phyloP scores from a whole-genome alignment of 2,797 vertebrate genomes.

The Acipenser ruthenus region DNA sequence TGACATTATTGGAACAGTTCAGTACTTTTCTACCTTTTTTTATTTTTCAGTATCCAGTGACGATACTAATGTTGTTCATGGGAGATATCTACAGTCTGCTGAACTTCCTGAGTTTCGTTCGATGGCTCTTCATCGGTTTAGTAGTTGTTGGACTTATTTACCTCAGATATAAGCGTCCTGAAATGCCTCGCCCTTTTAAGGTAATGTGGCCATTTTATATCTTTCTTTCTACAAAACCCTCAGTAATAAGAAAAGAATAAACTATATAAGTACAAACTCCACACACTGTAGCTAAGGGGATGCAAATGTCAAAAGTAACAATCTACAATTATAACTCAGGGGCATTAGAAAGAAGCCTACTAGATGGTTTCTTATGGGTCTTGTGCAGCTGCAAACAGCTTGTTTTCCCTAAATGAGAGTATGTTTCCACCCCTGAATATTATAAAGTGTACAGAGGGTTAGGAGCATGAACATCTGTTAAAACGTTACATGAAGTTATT shows the following conservation, averaged over 20 bases:
- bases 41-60: constrained; percentile 75
- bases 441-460: too few relatives aligned
- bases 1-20: neutral
- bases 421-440: too few relatives aligned
- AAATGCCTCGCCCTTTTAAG: constrained; percentile 93
- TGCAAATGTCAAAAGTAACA: too few relatives aligned
- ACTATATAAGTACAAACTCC: too few relatives aligned
- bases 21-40: constrained; percentile 12
- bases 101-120: constrained; percentile 95
- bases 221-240: constrained; percentile 15
- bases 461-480: too few relatives aligned
- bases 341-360: too few relatives aligned
- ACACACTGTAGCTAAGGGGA: too few relatives aligned
- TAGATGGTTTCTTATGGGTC: too few relatives aligned
- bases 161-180: constrained; percentile 80
- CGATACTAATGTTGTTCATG: constrained; percentile 81
- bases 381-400: too few relatives aligned
- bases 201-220: constrained; percentile 45
- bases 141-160: constrained; percentile 87
- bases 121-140: constrained; percentile 94
- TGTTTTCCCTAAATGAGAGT: too few relatives aligned
- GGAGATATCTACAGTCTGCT: constrained; percentile 89
- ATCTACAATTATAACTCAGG: too few relatives aligned
- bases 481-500: neutral
- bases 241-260: too few relatives aligned